These are phyloP conservation scores for Corythoichthys intestinalis DNA, from an alignment of 2,113 vertebrate species.

Conservation along the genomic window DNA sequence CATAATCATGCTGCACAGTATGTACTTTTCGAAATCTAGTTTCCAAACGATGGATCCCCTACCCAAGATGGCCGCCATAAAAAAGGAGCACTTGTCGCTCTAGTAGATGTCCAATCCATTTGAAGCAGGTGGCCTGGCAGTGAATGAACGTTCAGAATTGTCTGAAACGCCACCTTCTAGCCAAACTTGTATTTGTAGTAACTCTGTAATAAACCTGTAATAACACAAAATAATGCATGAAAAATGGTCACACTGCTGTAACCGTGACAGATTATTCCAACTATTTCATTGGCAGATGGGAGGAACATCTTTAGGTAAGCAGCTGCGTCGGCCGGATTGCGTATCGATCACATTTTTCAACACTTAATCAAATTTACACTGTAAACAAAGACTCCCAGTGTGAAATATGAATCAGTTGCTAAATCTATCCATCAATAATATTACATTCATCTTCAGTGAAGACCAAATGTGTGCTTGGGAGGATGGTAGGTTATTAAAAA, in stretches of 20 bases:
- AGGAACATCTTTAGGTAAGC: constrained; percentile 69
- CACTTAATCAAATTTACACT: constrained; percentile 85
- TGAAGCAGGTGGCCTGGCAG: too few relatives aligned
- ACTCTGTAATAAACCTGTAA: too few relatives aligned
- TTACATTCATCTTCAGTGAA: constrained; percentile 59
- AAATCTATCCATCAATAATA: constrained; percentile 71
- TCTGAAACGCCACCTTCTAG: too few relatives aligned
- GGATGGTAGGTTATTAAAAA: not conserved
- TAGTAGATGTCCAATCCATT: too few relatives aligned
- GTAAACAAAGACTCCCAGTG: constrained; percentile 78
- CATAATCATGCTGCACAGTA: too few relatives aligned
- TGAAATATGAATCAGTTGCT: constrained; percentile 74
- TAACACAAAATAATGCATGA: not conserved
- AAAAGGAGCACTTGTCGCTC: too few relatives aligned
- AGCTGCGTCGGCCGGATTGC: constrained; percentile 80
- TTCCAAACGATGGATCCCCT: too few relatives aligned
- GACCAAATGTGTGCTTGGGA: not conserved
- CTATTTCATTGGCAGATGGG: constrained; percentile 77
- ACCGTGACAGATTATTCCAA: constrained; percentile 72
- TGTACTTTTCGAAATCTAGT: too few relatives aligned
- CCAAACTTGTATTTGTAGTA: too few relatives aligned
- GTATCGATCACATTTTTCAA: constrained; percentile 77
- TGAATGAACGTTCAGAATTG: too few relatives aligned
- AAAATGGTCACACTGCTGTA: constrained; percentile 31
- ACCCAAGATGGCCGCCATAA: too few relatives aligned